A percentile compares a stretch with the other conserved stretches of the same genome.
Conservation (phyloP, 64 coral and sea anemone genomes). For the Porites lutea region DNA sequence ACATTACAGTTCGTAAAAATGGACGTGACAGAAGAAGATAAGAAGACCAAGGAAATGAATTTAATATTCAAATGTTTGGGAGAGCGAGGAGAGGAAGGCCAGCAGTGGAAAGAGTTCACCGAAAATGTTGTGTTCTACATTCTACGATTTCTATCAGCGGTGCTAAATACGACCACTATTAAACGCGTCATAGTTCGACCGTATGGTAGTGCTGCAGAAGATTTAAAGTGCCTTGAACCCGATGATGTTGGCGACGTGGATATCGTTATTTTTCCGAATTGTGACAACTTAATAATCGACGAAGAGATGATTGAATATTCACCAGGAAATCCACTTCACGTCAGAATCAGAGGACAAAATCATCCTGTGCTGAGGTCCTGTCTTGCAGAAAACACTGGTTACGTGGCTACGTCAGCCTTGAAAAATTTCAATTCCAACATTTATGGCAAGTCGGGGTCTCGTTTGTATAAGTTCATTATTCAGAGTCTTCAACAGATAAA, state of each 20-base stretch:
- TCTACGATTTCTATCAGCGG: not conserved
- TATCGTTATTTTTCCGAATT: conserved; percentile 1
- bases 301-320: conserved; percentile 23
- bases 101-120: not conserved
- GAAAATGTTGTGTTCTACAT: not conserved
- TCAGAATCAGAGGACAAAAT: conserved; percentile 41
- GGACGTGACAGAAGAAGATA: not conserved
- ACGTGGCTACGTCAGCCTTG: conserved; percentile 51
- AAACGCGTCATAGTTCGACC: not conserved
- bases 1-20: not conserved
- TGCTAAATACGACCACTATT: not conserved
- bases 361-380: conserved; percentile 60
- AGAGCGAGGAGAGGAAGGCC: not conserved
- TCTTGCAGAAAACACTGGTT: conserved; percentile 45
- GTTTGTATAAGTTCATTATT: not conserved
- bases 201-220: conserved; percentile 22
- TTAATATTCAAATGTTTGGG: not conserved
- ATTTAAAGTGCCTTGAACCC: not conserved
- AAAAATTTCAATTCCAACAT: conserved; percentile 54
- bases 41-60: not conserved
- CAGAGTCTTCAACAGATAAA: not conserved
- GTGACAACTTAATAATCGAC: not conserved
- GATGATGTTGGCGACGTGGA: conserved; percentile 31
- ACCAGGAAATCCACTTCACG: conserved; percentile 21
- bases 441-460: conserved; percentile 9